Percentiles rank a stretch among this genome's conserved stretches.
Evolutionary conservation across 1,140 invertebrate genomes (phyloP).

Genomic region (Drosophila willistoni): DNA sequence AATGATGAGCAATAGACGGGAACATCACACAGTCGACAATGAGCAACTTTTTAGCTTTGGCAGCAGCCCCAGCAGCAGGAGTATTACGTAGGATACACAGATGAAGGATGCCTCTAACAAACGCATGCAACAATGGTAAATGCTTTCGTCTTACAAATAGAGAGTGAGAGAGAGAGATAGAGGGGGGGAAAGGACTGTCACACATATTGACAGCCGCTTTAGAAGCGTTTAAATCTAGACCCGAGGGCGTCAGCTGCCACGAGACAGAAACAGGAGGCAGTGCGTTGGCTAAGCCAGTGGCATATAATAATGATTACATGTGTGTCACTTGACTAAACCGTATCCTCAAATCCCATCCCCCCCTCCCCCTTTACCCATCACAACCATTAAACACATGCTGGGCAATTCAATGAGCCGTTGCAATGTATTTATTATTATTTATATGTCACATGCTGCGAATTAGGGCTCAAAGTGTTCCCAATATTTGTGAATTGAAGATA

Average conservation of each 20-base stretch:
- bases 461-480: not conserved
- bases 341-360: not conserved
- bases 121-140: slow-evolving; percentile 64
- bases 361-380: not conserved
- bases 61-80: slow-evolving; percentile 23
- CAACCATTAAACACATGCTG: not conserved
- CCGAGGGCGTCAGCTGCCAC: slow-evolving; percentile 26
- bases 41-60: slow-evolving; percentile 64
- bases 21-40: slow-evolving; percentile 73
- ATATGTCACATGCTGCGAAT: not conserved
- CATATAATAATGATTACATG: slow-evolving; percentile 59
- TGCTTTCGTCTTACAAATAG: slow-evolving; percentile 31
- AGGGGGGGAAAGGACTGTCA: slow-evolving; percentile 44
- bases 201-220: slow-evolving; percentile 56
- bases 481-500: not conserved
- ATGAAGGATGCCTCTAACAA: slow-evolving; percentile 26
- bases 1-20: slow-evolving; percentile 78
- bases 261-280: slow-evolving; percentile 34
- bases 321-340: slow-evolving; percentile 52
- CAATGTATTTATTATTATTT: slow-evolving; percentile 5
- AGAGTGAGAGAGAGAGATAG: not conserved
- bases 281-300: slow-evolving; percentile 25
- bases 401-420: slow-evolving; percentile 7
- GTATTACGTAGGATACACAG: slow-evolving; percentile 32
- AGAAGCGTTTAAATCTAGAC: slow-evolving; percentile 54